A percentile compares a stretch with the other conserved stretches of the same genome.
These are phyloP conservation scores for Caprella mutica DNA, from an alignment of 2,888 invertebrate genomes.

Conservation along the genomic window DNA sequence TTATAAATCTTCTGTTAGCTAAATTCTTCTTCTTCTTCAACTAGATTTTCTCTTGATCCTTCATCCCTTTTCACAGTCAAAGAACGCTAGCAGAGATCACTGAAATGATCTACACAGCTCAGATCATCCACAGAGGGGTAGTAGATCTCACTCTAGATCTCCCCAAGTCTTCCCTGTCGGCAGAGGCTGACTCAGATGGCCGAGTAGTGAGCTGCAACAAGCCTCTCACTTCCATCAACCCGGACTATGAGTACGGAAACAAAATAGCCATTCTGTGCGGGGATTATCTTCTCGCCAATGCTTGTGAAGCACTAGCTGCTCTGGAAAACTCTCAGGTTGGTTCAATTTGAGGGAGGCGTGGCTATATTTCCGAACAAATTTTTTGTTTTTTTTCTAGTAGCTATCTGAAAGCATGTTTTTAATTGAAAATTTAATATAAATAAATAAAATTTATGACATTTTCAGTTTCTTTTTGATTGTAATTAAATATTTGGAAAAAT, in stretches of 20 bases:
- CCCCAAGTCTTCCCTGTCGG: slow-evolving; percentile 42
- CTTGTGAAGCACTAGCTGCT: slow-evolving; percentile 72
- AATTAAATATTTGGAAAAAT: too few relatives aligned
- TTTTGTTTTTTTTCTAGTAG: too few relatives aligned
- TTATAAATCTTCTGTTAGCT: too few relatives aligned
- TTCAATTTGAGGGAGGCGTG: too few relatives aligned
- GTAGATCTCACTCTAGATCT: slow-evolving; percentile 55
- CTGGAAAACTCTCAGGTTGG: slow-evolving; percentile 49
- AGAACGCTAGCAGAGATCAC: slow-evolving; percentile 85
- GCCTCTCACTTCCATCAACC: not conserved
- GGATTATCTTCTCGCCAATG: slow-evolving; percentile 75
- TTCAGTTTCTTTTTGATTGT: too few relatives aligned
- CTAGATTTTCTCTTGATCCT: too few relatives aligned
- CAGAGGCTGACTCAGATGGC: slow-evolving; percentile 59
- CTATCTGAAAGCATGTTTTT: too few relatives aligned
- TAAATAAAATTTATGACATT: too few relatives aligned
- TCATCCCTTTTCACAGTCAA: slow-evolving; percentile 58
- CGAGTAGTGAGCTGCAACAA: too few relatives aligned
- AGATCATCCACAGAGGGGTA: slow-evolving; percentile 75
- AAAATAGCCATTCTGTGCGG: slow-evolving; percentile 87
- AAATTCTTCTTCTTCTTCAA: too few relatives aligned
- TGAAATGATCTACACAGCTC: slow-evolving; percentile 89
- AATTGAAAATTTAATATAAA: too few relatives aligned
- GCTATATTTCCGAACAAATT: too few relatives aligned
- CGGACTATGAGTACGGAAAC: slow-evolving; percentile 60